Evolutionary conservation across 2,113 vertebrate genomes (phyloP).

Genomic region (Mola mola): DNA sequence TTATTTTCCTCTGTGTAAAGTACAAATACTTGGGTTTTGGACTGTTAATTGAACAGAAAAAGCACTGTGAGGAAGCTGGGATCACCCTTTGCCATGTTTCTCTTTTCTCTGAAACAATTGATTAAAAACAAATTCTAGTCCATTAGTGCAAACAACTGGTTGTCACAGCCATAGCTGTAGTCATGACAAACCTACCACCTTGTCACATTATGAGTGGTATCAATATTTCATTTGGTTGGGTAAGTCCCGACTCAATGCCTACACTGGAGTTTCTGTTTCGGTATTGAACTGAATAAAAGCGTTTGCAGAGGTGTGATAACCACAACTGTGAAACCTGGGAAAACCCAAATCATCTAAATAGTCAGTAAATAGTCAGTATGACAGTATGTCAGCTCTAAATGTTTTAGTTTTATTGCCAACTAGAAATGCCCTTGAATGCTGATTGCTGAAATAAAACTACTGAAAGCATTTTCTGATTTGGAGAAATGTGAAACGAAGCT

Average conservation of each 20-base stretch:
- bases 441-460: too few relatives aligned
- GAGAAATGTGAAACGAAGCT: too few relatives aligned
- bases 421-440: too few relatives aligned
- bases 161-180: too few relatives aligned
- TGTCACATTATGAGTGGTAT: neutral
- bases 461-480: too few relatives aligned
- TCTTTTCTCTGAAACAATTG: neutral
- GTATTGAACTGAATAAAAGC: neutral
- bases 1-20: neutral
- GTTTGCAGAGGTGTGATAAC: neutral
- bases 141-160: too few relatives aligned
- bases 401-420: too few relatives aligned
- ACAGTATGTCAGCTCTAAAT: too few relatives aligned
- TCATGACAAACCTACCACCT: neutral
- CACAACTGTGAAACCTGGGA: constrained; percentile 9
- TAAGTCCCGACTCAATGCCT: constrained; percentile 7
- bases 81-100: too few relatives aligned
- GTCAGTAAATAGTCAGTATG: too few relatives aligned
- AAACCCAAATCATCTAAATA: constrained; percentile 55
- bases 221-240: neutral
- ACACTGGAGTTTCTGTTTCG: neutral
- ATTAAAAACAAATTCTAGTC: neutral
- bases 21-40: neutral
- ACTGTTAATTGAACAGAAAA: neutral
- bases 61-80: neutral